Conservation (phyloP, 2,888 invertebrate species). For the Resseliella maxima region DNA sequence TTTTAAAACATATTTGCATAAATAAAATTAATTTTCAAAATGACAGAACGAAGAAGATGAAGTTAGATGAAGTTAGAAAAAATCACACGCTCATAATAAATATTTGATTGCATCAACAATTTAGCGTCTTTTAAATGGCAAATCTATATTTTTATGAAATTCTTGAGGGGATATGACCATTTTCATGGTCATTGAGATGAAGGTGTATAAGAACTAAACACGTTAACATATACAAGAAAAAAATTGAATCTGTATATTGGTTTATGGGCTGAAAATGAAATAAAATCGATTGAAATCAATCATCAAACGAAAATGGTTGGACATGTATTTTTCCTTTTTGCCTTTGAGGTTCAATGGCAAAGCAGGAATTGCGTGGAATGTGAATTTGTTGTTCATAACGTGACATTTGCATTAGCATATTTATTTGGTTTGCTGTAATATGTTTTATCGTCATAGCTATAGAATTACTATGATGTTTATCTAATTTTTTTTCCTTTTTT, state of each 20-base stretch:
- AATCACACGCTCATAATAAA: too few relatives aligned
- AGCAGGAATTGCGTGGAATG: background rate
- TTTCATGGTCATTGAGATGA: background rate
- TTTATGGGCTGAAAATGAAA: background rate
- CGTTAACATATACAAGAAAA: background rate
- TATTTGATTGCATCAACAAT: background rate
- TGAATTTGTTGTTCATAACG: background rate
- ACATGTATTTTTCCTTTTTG: too few relatives aligned
- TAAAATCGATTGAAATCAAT: slow-evolving; percentile 6
- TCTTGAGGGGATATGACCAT: background rate
- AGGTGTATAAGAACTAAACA: background rate
- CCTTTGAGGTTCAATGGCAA: too few relatives aligned
- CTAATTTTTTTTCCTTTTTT: background rate
- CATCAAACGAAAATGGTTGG: background rate
- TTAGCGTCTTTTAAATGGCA: background rate
- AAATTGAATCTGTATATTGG: background rate
- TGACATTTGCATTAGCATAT: slow-evolving; percentile 34
- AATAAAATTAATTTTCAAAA: too few relatives aligned
- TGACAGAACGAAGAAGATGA: too few relatives aligned
- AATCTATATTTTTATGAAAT: background rate
- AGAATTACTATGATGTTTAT: background rate
- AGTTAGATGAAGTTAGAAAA: background rate
- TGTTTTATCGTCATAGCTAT: background rate
- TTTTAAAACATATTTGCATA: too few relatives aligned
- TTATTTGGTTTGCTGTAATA: background rate